A percentile compares a stretch with the other conserved stretches of the same genome.
Conservation (phyloP, 30 jellyfish, hydroid and myxozoan species). For the Turritopsis rubra region DNA sequence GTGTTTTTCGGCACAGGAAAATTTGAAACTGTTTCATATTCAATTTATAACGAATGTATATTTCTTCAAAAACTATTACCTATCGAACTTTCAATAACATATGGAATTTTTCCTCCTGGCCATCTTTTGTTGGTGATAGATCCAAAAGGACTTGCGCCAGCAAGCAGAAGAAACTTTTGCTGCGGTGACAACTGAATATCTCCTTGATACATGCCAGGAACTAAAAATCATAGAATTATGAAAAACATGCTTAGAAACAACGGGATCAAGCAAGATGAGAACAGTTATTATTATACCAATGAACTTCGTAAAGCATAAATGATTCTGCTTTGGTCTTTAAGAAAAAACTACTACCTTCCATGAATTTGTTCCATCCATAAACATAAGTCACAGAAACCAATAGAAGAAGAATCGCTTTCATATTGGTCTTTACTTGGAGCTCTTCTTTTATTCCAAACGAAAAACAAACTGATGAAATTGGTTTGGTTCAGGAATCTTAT, state of each 20-base stretch:
- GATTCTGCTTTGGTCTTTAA: no score
- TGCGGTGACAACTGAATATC: constrained; percentile 21
- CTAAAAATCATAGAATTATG: background rate
- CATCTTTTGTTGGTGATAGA: constrained; percentile 30
- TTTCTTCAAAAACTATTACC: no score
- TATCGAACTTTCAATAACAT: background rate
- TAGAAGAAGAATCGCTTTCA: background rate
- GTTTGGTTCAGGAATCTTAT: background rate
- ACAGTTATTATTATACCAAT: no score
- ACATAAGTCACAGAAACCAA: background rate
- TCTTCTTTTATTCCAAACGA: background rate
- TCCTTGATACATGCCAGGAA: constrained; percentile 26
- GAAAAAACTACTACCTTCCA: background rate
- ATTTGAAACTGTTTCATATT: no score
- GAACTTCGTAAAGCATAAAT: no score
- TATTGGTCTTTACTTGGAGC: background rate
- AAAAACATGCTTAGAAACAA: no score
- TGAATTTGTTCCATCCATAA: background rate
- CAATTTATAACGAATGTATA: no score
- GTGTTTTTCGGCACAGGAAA: no score
- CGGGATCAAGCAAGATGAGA: no score
- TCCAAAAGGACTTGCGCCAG: constrained; percentile 14
- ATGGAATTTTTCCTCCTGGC: constrained; percentile 10
- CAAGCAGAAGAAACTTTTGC: background rate
- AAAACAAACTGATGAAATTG: background rate